Percentiles rank a stretch among this genome's conserved stretches.
Evolutionary conservation across 2,113 vertebrate species (phyloP).

Genomic region (Pteronura brasiliensis): DNA sequence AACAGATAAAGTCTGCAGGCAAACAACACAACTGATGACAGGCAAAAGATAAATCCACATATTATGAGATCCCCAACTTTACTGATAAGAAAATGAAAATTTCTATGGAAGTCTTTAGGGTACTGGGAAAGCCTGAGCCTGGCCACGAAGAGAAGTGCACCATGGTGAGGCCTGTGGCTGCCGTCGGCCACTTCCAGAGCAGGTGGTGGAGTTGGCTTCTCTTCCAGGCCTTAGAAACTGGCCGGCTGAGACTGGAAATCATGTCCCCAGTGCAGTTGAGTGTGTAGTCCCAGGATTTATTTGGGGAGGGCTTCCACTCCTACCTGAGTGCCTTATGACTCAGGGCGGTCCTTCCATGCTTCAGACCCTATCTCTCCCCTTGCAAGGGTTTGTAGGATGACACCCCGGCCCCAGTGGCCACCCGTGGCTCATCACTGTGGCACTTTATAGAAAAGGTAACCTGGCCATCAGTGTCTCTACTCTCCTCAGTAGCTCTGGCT

Average conservation of each 20-base stretch:
- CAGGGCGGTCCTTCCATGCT: accelerated
- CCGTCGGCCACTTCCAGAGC: too few relatives aligned
- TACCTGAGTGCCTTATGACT: background rate
- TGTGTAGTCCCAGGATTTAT: accelerated
- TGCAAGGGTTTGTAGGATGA: background rate
- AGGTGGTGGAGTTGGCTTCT: background rate
- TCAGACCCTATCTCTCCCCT: background rate
- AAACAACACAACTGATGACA: background rate
- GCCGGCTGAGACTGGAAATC: background rate
- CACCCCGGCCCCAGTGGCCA: background rate
- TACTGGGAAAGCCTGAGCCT: background rate
- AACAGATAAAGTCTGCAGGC: background rate
- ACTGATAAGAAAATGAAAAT: background rate
- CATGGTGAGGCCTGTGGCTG: too few relatives aligned
- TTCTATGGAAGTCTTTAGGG: background rate
- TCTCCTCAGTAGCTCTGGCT: background rate
- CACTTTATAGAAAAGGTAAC: background rate
- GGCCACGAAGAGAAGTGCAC: background rate
- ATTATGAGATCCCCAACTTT: background rate
- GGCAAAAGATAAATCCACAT: background rate
- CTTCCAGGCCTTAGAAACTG: accelerated
- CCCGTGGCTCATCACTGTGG: background rate
- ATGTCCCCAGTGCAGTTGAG: accelerated
- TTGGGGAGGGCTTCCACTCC: background rate
- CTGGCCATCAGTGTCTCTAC: accelerated